A percentile compares a stretch with the other conserved stretches of the same genome.
phyloP scores from a whole-genome alignment of 2,888 invertebrate genomes.

The Drosophila kanekoi region DNA sequence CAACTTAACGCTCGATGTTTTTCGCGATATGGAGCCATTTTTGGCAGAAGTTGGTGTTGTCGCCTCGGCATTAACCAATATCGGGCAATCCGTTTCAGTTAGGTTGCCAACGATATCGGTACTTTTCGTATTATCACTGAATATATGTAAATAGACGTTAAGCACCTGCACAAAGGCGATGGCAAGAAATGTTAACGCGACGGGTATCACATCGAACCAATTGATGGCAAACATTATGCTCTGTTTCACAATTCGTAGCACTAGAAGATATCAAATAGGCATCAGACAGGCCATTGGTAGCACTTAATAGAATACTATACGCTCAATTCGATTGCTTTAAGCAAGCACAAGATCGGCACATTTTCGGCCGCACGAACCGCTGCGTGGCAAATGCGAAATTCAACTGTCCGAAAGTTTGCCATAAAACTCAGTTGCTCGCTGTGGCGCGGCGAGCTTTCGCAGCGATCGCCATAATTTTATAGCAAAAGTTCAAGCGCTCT shows the following conservation, averaged over 20 bases:
- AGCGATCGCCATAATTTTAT: slow-evolving; percentile 38
- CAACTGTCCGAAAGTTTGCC: slow-evolving; percentile 47
- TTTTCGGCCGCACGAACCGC: slow-evolving; percentile 34
- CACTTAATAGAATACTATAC: not conserved
- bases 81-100: slow-evolving; percentile 23
- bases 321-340: slow-evolving; percentile 12
- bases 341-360: slow-evolving; percentile 17
- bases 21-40: slow-evolving; percentile 23
- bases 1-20: slow-evolving; percentile 60
- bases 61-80: slow-evolving; percentile 12
- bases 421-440: slow-evolving; percentile 17
- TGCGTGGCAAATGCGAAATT: slow-evolving; percentile 41
- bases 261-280: slow-evolving; percentile 14
- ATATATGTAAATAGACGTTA: slow-evolving; percentile 65
- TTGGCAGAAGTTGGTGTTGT: slow-evolving; percentile 4
- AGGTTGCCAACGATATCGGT: slow-evolving; percentile 32
- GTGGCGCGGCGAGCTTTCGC: slow-evolving; percentile 3
- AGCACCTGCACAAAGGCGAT: slow-evolving; percentile 73
- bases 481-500: slow-evolving; percentile 52
- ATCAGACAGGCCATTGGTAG: slow-evolving; percentile 39
- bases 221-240: slow-evolving; percentile 66
- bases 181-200: slow-evolving; percentile 62
- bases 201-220: slow-evolving; percentile 80
- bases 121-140: slow-evolving; percentile 41
- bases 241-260: slow-evolving; percentile 21